phyloP scores from a whole-genome alignment of 1,140 invertebrate genomes.

The Papilio glaucus region DNA sequence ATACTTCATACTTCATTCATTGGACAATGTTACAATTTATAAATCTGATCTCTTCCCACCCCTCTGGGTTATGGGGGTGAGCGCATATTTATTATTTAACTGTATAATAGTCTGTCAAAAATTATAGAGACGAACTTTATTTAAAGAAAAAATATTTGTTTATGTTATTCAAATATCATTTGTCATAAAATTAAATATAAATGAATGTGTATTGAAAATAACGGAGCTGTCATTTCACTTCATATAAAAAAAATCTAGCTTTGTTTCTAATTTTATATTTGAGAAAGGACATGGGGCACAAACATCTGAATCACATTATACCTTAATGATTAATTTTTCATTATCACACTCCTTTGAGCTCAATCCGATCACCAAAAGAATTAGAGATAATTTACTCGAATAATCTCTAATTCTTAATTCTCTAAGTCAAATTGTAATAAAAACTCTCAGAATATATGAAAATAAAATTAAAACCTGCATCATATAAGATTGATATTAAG shows the following conservation, averaged over 20 bases:
- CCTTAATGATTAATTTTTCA: slow-evolving; percentile 13
- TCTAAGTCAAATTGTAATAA: background rate
- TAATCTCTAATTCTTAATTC: too few relatives aligned
- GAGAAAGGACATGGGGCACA: background rate
- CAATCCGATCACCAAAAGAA: slow-evolving; percentile 12
- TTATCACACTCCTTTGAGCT: slow-evolving; percentile 26
- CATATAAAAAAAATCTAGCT: background rate
- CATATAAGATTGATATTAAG: slow-evolving; percentile 10
- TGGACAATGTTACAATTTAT: background rate
- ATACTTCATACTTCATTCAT: too few relatives aligned
- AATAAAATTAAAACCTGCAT: slow-evolving; percentile 18
- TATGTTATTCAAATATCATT: background rate
- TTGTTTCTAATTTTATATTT: background rate
- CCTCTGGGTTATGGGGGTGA: too few relatives aligned
- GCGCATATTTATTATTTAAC: too few relatives aligned
- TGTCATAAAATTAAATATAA: background rate
- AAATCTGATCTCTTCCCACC: background rate
- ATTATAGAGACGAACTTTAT: too few relatives aligned
- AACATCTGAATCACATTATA: slow-evolving; percentile 10
- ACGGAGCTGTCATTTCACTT: background rate
- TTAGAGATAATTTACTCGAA: background rate
- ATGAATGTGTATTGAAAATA: background rate
- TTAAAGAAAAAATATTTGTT: background rate
- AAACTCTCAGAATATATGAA: background rate
- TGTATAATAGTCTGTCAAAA: background rate